Conservation (phyloP, 2,113 vertebrate genomes). For the Taxidea taxus region DNA sequence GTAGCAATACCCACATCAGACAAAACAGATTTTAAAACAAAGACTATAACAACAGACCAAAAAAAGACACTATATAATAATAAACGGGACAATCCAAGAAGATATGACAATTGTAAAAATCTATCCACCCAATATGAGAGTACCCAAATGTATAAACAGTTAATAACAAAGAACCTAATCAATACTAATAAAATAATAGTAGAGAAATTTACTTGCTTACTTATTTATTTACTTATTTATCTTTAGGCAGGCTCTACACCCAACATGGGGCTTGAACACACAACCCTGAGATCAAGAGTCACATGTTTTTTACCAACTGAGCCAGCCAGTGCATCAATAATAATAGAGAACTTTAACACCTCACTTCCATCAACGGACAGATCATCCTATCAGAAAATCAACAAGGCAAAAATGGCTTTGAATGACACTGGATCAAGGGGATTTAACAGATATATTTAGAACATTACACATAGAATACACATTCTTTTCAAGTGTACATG, state of each 20-base stretch:
- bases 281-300: not conserved
- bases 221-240: not conserved
- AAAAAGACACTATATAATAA: not conserved
- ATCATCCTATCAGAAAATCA: not conserved
- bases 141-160: not conserved
- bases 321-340: not conserved
- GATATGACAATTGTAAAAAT: not conserved
- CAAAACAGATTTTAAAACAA: not conserved
- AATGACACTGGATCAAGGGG: not conserved
- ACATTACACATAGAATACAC: not conserved
- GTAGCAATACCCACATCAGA: not conserved
- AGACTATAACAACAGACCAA: not conserved
- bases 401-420: not conserved
- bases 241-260: not conserved
- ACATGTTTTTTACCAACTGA: not conserved
- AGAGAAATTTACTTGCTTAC: not conserved
- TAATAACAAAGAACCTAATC: not conserved
- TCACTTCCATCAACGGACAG: not conserved
- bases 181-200: not conserved
- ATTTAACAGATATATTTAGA: not conserved
- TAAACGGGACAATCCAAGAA: not conserved
- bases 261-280: not conserved
- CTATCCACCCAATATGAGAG: not conserved
- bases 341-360: not conserved
- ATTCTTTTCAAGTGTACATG: not conserved